phyloP scores from a whole-genome alignment of 2,797 vertebrate genomes.

The Enteromius argenteus region DNA sequence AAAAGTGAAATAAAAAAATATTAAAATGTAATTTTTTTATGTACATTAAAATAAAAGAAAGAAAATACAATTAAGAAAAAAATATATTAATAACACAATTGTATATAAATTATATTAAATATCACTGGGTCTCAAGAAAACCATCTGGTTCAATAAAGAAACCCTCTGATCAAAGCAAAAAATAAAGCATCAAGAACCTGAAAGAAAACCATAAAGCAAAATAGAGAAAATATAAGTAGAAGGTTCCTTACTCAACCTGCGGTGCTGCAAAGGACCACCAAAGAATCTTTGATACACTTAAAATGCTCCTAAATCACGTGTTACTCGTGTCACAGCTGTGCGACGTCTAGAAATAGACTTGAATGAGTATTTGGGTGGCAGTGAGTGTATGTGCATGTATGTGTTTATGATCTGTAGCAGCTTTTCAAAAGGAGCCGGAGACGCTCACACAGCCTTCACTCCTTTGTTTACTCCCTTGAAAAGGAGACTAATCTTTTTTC shows the following conservation, averaged over 20 bases:
- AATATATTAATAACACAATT: no score
- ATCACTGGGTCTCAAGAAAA: not conserved
- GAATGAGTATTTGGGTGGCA: conserved; percentile 19
- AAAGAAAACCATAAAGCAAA: not conserved
- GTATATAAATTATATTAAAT: not conserved
- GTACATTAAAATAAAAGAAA: no score
- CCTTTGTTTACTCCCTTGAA: conserved; percentile 25
- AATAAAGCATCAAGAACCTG: not conserved
- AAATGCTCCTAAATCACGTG: not conserved
- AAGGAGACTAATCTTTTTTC: conserved; percentile 6
- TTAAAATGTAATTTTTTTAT: no score
- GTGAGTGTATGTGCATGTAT: not conserved
- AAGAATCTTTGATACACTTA: not conserved
- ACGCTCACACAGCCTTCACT: not conserved
- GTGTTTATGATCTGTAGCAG: conserved; percentile 17
- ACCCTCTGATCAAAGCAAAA: not conserved
- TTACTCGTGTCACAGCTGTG: conserved; percentile 22
- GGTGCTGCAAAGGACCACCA: not conserved
- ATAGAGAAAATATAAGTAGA: not conserved
- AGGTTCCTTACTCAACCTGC: not conserved
- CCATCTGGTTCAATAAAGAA: not conserved
- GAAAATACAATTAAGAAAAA: no score
- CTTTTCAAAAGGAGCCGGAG: conserved; percentile 22
- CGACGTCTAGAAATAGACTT: conserved; percentile 16
- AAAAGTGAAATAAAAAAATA: not conserved